Evolutionary conservation across 2,888 invertebrate species (phyloP), one percentile per base, ranked within the genome.

Genomic region (Diarsia rubi): DNA sequence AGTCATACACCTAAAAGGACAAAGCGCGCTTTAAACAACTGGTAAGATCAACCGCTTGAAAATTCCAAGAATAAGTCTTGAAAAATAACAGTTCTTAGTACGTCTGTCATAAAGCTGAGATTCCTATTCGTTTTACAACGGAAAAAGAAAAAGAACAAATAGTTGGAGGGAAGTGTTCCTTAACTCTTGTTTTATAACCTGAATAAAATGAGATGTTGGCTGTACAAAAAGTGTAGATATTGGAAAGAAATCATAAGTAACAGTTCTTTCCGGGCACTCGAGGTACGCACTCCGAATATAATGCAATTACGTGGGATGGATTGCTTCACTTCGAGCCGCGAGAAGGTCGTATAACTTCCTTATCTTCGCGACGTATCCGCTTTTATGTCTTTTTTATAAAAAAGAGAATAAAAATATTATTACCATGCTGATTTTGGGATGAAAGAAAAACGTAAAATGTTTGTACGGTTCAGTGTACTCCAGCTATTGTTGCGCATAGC

Each of bases 221-320:
- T 73, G 74, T 74, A 81, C 82, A 84, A 88, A 89, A 88, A 90
- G 86, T 88, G 85, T 87, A 85, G 88, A 87, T 90, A 91, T 91
- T 89, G 88, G 90, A 88, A 89, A 90, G 88, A 88, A 89, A 90
- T 89, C 89, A 89, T 90, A 90, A 89, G 89, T 90, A 88, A 88
- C 88, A 86, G 86, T 88, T 88, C 89, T 88, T 90, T 87, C 86
- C 86, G 87, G 89, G 88, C 88, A 87, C 88, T 90, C 87, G 88
- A 88, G 88, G 86, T 89, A 91, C 90, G 91, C 91, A 92, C 90
- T 90, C 83, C 87, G 91, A 92, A 93, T 92, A 93, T 94, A 93
- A 94, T 93, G 93, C 92, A 94, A 94, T 94, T 94, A 93, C 92
- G 89, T 87, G 92, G 92, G 92, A 93, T 93, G 92, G 93, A 94